These are phyloP conservation scores for Pachyramphus minor DNA, from an alignment of 2,113 vertebrate species.

Conservation along the genomic window DNA sequence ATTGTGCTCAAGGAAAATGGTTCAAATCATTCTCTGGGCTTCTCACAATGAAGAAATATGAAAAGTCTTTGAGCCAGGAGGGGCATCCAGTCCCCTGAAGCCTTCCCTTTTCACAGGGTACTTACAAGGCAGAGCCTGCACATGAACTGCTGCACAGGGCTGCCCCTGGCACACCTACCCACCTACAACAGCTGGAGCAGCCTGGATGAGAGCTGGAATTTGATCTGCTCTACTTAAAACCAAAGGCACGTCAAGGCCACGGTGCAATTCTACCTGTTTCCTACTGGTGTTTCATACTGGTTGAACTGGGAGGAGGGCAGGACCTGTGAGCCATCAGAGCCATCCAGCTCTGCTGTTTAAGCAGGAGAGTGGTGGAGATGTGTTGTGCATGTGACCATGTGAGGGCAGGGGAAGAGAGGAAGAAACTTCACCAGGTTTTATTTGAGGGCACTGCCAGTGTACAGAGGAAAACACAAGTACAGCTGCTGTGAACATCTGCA, in stretches of 20 bases:
- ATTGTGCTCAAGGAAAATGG: not conserved
- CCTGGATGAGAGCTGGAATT: not conserved
- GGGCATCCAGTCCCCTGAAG: not conserved
- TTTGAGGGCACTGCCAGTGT: not conserved
- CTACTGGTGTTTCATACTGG: not conserved
- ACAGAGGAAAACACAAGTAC: not conserved
- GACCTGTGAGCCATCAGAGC: not conserved
- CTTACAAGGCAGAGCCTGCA: not conserved
- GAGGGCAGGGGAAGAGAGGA: not conserved
- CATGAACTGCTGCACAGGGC: not conserved
- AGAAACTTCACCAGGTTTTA: not conserved
- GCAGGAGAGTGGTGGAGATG: not conserved
- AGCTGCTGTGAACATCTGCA: not conserved
- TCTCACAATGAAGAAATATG: not conserved
- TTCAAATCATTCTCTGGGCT: not conserved
- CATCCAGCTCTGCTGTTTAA: not conserved
- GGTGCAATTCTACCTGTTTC: fast-evolving
- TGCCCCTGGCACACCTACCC: not conserved
- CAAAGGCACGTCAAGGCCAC: not conserved
- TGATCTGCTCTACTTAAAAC: not conserved
- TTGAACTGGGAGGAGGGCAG: not conserved
- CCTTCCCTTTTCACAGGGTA: not conserved
- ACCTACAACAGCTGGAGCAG: not conserved
- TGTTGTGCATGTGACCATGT: no score
- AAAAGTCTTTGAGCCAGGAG: not conserved